phyloP scores from a whole-genome alignment of 1,140 invertebrate species.

The Neodiprion pinetum region DNA sequence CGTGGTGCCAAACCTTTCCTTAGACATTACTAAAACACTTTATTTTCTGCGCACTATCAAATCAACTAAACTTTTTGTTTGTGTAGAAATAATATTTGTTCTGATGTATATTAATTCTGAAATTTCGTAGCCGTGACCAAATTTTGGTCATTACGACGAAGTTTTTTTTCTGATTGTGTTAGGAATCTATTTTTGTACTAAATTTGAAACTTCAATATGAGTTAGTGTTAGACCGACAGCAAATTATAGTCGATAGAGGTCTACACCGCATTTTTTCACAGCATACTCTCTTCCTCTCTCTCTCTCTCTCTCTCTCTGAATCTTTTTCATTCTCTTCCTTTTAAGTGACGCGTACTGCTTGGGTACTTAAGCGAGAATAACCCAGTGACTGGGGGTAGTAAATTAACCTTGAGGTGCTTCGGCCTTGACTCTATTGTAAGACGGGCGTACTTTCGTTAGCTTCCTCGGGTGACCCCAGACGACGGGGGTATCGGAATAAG shows the following conservation, averaged over 20 bases:
- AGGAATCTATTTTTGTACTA: no score
- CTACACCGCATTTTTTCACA: constrained; percentile 7
- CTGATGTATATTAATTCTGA: not conserved
- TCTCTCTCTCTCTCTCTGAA: constrained; percentile 11
- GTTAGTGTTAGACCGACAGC: no score
- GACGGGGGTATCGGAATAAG: constrained; percentile 14
- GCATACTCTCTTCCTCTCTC: not conserved
- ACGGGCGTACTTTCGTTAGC: not conserved
- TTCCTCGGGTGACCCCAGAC: constrained; percentile 2
- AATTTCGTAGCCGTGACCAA: no score
- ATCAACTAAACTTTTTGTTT: no score
- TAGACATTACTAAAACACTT: no score
- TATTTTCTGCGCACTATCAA: no score
- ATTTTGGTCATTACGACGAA: no score
- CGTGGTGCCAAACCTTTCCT: no score
- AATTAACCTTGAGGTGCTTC: constrained; percentile 14
- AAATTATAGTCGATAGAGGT: constrained; percentile 25
- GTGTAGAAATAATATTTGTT: not conserved
- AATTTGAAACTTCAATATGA: no score
- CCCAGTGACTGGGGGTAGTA: no score
- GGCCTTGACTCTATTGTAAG: not conserved
- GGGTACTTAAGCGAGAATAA: no score
- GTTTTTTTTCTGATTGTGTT: no score
- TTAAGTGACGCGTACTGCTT: not conserved
- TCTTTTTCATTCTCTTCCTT: not conserved